phyloP scores from a whole-genome alignment of 2,797 vertebrate species.

The Malacoraja senta region DNA sequence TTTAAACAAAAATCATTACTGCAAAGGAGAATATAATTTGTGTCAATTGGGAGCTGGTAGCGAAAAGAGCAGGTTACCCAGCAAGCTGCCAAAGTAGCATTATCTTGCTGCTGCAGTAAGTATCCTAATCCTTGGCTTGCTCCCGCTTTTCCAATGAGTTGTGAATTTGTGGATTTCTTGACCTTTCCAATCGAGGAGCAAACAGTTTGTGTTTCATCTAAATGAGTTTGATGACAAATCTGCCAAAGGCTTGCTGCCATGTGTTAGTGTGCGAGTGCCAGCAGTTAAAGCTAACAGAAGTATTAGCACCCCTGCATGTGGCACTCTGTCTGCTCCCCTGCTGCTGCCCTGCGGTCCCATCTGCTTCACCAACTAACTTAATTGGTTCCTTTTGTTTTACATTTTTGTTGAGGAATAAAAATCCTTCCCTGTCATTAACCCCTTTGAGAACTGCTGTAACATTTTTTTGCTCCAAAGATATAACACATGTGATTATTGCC shows the following conservation, averaged over 20 bases:
- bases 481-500: not conserved
- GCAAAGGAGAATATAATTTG: not conserved
- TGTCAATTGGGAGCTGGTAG: not conserved
- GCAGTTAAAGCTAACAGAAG: slow-evolving; percentile 37
- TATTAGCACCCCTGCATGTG: slow-evolving; percentile 37
- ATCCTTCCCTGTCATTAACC: slow-evolving; percentile 33
- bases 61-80: not conserved
- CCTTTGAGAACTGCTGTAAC: slow-evolving; percentile 33
- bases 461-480: slow-evolving; percentile 1
- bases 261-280: slow-evolving; percentile 33
- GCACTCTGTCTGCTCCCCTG: slow-evolving; percentile 21
- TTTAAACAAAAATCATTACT: not conserved
- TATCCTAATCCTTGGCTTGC: slow-evolving; percentile 23
- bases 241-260: slow-evolving; percentile 35
- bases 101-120: not conserved
- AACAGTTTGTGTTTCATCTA: slow-evolving; percentile 34
- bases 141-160: not conserved
- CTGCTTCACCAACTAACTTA: slow-evolving; percentile 34
- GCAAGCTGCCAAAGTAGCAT: not conserved
- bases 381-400: slow-evolving; percentile 37
- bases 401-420: slow-evolving; percentile 32
- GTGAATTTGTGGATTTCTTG: slow-evolving; percentile 22
- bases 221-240: slow-evolving; percentile 33
- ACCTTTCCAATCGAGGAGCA: slow-evolving; percentile 32
- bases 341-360: slow-evolving; percentile 36